These are phyloP conservation scores for Drosophila ohnishii DNA, from an alignment of 1,140 invertebrate genomes.

Conservation along the genomic window DNA sequence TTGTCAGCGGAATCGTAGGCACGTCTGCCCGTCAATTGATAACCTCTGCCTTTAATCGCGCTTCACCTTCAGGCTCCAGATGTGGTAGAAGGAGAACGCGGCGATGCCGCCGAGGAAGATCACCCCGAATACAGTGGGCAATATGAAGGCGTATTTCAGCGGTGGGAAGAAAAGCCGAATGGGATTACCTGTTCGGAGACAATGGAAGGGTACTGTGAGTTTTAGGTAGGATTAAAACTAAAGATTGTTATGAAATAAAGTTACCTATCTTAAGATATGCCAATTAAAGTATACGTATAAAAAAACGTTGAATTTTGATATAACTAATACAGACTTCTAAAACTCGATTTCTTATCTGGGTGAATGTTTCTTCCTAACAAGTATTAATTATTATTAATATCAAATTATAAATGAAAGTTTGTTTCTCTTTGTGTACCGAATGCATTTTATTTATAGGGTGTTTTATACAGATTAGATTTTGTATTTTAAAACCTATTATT, in stretches of 20 bases:
- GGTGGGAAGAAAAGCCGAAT: constrained; percentile 86
- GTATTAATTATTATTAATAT: neutral
- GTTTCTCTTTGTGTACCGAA: neutral
- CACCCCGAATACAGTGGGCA: constrained; percentile 86
- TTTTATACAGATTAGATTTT: constrained; percentile 9
- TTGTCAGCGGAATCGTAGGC: constrained; percentile 17
- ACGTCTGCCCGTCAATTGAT: constrained; percentile 8
- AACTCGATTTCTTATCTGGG: neutral
- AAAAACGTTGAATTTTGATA: neutral
- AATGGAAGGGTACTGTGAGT: neutral
- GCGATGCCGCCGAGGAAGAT: constrained; percentile 87
- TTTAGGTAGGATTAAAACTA: too few species aligned
- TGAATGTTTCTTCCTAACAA: neutral
- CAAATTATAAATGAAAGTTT: neutral
- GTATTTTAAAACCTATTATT: constrained; percentile 1
- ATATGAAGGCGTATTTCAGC: constrained; percentile 85
- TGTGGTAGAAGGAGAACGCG: constrained; percentile 86
- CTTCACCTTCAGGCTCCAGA: constrained; percentile 79
- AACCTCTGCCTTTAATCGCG: constrained; percentile 41
- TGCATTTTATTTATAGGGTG: neutral
- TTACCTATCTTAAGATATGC: neutral
- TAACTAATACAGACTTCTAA: neutral
- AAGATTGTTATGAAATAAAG: neutral
- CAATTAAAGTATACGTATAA: neutral
- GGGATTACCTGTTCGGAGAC: constrained; percentile 83